Evolutionary conservation across 2,113 vertebrate species (phyloP).

Genomic region (Agapornis roseicollis): DNA sequence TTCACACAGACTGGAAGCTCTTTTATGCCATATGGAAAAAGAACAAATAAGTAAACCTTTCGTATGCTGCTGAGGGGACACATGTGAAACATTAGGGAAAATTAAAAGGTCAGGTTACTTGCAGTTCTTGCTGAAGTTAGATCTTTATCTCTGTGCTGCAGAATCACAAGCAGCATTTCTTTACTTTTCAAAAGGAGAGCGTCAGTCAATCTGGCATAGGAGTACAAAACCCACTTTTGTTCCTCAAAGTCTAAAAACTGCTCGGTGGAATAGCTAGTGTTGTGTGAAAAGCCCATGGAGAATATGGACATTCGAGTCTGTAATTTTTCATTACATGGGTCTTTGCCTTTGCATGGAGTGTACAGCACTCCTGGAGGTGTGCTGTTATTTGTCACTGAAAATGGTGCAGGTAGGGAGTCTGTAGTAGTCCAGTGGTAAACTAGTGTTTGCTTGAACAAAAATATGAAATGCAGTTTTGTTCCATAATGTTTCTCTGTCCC

Average conservation of each 20-base stretch:
- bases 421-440: neutral
- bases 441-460: neutral
- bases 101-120: neutral
- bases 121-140: neutral
- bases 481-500: neutral
- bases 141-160: neutral
- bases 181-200: neutral
- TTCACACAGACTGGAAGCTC: conserved; percentile 4
- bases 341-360: neutral
- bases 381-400: neutral
- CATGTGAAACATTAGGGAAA: conserved; percentile 24
- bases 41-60: conserved; percentile 1
- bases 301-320: fast-evolving
- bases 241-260: neutral
- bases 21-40: neutral
- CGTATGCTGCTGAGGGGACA: neutral
- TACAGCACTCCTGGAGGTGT: neutral
- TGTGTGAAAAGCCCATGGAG: neutral
- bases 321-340: neutral
- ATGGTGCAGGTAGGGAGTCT: neutral
- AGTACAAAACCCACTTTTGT: neutral
- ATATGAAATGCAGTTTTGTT: neutral
- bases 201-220: neutral
- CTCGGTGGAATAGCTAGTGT: neutral
- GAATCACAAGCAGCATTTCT: neutral